Evolutionary conservation across 2,888 invertebrate genomes (phyloP).

Genomic region (Caenorhabditis doughertyi): DNA sequence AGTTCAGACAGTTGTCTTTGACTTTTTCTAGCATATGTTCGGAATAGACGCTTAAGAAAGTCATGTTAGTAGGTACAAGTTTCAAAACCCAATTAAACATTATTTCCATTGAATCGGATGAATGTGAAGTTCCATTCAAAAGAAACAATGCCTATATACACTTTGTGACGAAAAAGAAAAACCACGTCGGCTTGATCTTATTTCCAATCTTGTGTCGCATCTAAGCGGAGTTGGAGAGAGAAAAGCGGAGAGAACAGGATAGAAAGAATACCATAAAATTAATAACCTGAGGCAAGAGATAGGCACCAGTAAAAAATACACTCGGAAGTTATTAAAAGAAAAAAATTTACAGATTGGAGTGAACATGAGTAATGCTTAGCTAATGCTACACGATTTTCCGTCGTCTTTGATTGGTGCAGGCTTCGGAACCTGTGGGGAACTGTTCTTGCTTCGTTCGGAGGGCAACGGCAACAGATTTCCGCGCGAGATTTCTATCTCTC

Average conservation of each 20-base stretch:
- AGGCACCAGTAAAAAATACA: constrained; percentile 7
- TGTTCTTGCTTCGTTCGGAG: background rate
- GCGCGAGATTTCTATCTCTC: constrained; percentile 71
- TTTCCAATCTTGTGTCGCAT: constrained; percentile 20
- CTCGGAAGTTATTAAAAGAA: background rate
- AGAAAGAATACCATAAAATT: background rate
- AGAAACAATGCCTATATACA: constrained; percentile 22
- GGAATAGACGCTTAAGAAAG: background rate
- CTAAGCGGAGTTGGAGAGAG: constrained; percentile 15
- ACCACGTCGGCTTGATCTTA: constrained; percentile 22
- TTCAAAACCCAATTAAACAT: background rate
- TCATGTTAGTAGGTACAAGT: background rate
- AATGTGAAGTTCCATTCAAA: background rate
- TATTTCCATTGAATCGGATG: background rate
- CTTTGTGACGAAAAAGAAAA: constrained; percentile 2
- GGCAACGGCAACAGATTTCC: constrained; percentile 43
- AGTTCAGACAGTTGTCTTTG: background rate
- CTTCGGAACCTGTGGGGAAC: background rate
- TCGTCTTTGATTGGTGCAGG: background rate
- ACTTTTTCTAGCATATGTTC: background rate
- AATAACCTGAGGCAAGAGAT: constrained; percentile 10
- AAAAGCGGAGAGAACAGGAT: background rate
- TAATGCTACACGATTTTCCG: constrained; percentile 24
- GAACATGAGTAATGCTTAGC: background rate
- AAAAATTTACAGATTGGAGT: constrained; percentile 13